phyloP scores from a whole-genome alignment of 2,797 vertebrate species.

The Tauraco hartlaubi region DNA sequence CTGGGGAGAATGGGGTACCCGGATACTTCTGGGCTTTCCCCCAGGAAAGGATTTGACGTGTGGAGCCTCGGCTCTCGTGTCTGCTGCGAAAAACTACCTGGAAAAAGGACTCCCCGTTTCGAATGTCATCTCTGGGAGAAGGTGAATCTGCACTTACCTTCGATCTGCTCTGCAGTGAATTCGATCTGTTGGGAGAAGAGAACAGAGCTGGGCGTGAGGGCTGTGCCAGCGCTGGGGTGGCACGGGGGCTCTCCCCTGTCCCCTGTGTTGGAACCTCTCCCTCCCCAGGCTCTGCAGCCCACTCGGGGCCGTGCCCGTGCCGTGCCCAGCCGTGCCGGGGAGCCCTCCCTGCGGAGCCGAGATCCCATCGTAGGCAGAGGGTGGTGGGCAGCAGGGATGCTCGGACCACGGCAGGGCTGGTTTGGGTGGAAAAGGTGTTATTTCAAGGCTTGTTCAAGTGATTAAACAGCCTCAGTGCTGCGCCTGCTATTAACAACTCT shows the following conservation, averaged over 20 bases:
- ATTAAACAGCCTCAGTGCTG: neutral
- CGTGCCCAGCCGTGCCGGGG: accelerated
- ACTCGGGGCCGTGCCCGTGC: accelerated
- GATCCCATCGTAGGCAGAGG: neutral
- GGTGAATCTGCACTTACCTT: conserved; percentile 41
- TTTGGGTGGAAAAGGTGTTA: neutral
- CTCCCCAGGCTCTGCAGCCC: neutral
- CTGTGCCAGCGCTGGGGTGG: neutral
- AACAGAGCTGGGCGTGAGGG: neutral
- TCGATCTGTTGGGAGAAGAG: conserved; percentile 58
- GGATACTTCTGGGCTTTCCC: neutral
- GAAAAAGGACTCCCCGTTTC: neutral
- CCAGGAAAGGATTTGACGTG: neutral
- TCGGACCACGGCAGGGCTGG: neutral
- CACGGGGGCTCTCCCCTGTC: neutral
- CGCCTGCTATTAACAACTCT: neutral
- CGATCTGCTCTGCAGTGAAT: conserved; percentile 63
- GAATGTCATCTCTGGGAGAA: neutral
- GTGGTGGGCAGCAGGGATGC: neutral
- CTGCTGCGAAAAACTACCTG: neutral
- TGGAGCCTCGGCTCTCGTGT: accelerated
- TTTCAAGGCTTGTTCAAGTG: neutral
- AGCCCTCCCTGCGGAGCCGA: accelerated
- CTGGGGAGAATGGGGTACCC: neutral
- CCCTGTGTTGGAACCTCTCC: neutral